phyloP scores from a whole-genome alignment of 2,113 vertebrate genomes.

The Azemiops feae region DNA sequence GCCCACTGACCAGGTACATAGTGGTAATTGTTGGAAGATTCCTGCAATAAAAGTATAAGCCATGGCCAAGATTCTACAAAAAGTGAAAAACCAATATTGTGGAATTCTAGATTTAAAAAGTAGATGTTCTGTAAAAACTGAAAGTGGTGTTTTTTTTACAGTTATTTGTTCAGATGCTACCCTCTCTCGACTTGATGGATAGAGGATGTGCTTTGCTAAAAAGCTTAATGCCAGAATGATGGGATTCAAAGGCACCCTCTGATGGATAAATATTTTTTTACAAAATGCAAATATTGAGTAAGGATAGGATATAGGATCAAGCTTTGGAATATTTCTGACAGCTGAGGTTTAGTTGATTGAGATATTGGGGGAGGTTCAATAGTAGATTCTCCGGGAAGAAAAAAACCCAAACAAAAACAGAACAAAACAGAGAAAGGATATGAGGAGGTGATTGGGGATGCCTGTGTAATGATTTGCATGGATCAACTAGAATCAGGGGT shows the following conservation, averaged over 20 bases:
- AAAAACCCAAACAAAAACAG: background rate
- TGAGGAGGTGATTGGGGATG: background rate
- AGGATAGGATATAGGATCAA: background rate
- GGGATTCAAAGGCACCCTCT: background rate
- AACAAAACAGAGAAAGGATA: background rate
- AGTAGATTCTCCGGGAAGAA: background rate
- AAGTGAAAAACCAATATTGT: background rate
- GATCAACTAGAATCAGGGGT: background rate
- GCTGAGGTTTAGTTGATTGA: conserved; percentile 18
- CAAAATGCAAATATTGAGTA: background rate
- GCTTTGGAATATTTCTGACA: background rate
- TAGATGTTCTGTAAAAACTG: background rate
- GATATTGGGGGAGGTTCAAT: background rate
- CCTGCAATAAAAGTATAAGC: background rate
- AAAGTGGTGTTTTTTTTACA: background rate
- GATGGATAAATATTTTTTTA: too few relatives aligned
- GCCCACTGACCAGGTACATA: background rate
- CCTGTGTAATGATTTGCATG: background rate
- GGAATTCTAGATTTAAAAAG: background rate
- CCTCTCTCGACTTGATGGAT: background rate
- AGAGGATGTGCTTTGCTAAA: background rate
- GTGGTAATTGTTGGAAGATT: background rate
- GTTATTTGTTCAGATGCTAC: background rate
- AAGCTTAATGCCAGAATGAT: background rate
- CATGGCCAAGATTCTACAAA: background rate